A percentile compares a stretch with the other conserved stretches of the same genome.
phyloP scores from a whole-genome alignment of 2,797 vertebrate species.

The Halcyon smyrnensis region DNA sequence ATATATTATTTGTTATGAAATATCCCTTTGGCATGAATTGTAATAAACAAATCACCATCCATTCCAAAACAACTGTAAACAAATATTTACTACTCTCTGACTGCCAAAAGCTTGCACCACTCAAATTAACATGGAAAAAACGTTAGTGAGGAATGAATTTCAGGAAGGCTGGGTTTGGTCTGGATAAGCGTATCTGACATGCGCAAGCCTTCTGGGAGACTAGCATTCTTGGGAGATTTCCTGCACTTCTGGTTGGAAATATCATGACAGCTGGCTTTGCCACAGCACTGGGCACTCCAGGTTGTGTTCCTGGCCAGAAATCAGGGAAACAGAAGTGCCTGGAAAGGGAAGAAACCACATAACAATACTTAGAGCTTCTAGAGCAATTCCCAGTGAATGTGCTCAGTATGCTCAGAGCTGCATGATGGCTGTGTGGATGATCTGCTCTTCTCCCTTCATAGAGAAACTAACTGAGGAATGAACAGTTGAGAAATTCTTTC shows the following conservation, averaged over 20 bases:
- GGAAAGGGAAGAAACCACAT: slow-evolving; percentile 22
- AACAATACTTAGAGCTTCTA: slow-evolving; percentile 10
- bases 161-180: slow-evolving; percentile 58
- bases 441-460: neutral
- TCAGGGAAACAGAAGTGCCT: neutral
- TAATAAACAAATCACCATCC: slow-evolving; percentile 41
- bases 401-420: neutral
- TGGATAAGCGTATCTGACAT: slow-evolving; percentile 57
- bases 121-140: slow-evolving; percentile 43
- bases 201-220: slow-evolving; percentile 35
- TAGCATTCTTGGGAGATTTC: slow-evolving; percentile 57
- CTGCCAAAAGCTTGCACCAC: slow-evolving; percentile 43
- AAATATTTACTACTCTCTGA: slow-evolving; percentile 10
- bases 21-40: slow-evolving; percentile 9
- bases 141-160: slow-evolving; percentile 29
- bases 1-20: slow-evolving; percentile 40
- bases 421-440: neutral
- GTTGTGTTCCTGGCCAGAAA: slow-evolving; percentile 28
- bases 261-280: neutral
- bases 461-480: neutral
- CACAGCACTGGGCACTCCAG: neutral
- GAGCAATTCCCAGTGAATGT: neutral
- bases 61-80: slow-evolving; percentile 51
- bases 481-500: neutral
- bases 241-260: slow-evolving; percentile 47